Conservation (phyloP, 2,113 vertebrate species). For the Prunella himalayana region DNA sequence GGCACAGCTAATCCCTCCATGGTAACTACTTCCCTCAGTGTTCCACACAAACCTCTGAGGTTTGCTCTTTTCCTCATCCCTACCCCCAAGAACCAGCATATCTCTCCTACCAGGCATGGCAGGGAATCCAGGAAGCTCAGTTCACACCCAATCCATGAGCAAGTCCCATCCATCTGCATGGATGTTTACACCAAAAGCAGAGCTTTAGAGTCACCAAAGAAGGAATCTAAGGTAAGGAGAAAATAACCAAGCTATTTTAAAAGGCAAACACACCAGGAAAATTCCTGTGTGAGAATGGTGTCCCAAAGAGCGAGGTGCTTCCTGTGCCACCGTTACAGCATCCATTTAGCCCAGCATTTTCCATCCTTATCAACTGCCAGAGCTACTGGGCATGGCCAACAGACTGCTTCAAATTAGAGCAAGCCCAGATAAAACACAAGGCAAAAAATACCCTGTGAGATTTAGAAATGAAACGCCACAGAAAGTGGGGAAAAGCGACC, state of each 20-base stretch:
- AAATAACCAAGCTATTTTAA: constrained; percentile 27
- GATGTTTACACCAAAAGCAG: background rate
- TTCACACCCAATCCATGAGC: background rate
- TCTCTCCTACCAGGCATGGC: background rate
- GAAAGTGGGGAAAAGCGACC: background rate
- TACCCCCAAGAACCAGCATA: background rate
- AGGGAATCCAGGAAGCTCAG: constrained; percentile 13
- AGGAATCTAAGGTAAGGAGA: constrained; percentile 26
- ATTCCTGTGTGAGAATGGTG: constrained; percentile 8
- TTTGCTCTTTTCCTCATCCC: background rate
- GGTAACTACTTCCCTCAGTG: background rate
- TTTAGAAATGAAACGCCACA: background rate
- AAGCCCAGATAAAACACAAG: constrained; percentile 54
- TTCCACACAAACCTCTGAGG: background rate
- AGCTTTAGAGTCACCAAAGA: background rate
- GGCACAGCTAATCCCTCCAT: background rate
- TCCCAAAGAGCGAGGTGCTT: constrained; percentile 7
- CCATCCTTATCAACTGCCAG: background rate
- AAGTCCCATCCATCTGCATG: background rate
- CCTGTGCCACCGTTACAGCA: background rate
- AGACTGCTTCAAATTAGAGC: constrained; percentile 33
- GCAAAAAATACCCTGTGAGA: constrained; percentile 44
- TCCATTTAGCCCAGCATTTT: background rate
- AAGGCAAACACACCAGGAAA: constrained; percentile 12
- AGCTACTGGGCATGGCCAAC: constrained; percentile 23